phyloP scores from a whole-genome alignment of 2,113 vertebrate genomes.

The Cisticola juncidis region DNA sequence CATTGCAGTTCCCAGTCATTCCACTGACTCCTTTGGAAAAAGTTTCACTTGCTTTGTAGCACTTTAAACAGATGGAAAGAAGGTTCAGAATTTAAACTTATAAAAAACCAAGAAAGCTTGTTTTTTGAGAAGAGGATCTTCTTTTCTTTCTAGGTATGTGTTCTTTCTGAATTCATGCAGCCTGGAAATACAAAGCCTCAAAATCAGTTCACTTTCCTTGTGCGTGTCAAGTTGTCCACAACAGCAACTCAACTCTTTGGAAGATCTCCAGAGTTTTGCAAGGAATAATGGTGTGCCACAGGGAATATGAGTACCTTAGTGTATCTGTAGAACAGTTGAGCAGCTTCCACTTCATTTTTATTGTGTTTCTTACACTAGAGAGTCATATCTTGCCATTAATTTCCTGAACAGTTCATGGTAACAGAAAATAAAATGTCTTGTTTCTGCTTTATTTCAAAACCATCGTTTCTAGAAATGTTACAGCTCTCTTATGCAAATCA shows the following conservation, averaged over 20 bases:
- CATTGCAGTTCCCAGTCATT: neutral
- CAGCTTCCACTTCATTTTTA: neutral
- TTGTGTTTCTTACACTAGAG: neutral
- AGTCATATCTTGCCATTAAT: neutral
- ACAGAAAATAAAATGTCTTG: neutral
- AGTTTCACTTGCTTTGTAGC: neutral
- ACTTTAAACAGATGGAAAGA: neutral
- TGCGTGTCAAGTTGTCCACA: slow-evolving; percentile 80
- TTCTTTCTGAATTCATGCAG: slow-evolving; percentile 80
- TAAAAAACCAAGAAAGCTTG: neutral
- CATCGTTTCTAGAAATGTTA: neutral
- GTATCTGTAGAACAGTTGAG: neutral
- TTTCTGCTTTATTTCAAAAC: slow-evolving; percentile 11
- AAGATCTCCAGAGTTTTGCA: slow-evolving; percentile 80
- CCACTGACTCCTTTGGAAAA: neutral
- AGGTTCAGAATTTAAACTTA: neutral
- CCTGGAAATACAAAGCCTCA: slow-evolving; percentile 45
- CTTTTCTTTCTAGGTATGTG: slow-evolving; percentile 69
- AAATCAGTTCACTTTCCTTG: slow-evolving; percentile 62
- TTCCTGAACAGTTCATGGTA: neutral
- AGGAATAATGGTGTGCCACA: slow-evolving; percentile 72
- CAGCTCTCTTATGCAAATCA: neutral
- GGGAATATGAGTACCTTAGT: neutral
- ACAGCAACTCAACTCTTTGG: slow-evolving; percentile 72
- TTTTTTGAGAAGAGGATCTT: neutral